Conservation (phyloP, 2,888 invertebrate genomes). For the Drosophila diplacantha region DNA sequence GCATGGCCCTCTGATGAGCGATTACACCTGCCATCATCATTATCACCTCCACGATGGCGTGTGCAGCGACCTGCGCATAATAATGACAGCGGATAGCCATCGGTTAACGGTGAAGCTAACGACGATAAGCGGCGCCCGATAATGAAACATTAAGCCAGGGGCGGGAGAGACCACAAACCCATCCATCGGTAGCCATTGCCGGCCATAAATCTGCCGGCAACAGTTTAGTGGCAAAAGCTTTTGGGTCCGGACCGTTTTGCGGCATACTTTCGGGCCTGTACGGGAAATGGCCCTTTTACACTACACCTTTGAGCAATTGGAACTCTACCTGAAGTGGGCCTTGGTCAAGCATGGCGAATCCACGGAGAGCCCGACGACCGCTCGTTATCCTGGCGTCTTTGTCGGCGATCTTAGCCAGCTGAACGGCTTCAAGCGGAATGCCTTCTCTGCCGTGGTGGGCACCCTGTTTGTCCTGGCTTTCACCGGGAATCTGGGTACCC, state of each 20-base stretch:
- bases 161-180: background rate
- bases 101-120: slow-evolving; percentile 24
- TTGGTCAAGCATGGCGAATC: background rate
- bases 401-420: slow-evolving; percentile 56
- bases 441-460: slow-evolving; percentile 51
- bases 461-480: slow-evolving; percentile 56
- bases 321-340: slow-evolving; percentile 27
- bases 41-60: slow-evolving; percentile 6
- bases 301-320: slow-evolving; percentile 34
- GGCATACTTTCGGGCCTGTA: slow-evolving; percentile 54
- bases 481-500: slow-evolving; percentile 64
- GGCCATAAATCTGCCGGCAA: slow-evolving; percentile 29
- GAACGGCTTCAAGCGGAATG: slow-evolving; percentile 33
- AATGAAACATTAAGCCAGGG: slow-evolving; percentile 33
- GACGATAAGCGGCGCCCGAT: slow-evolving; percentile 43
- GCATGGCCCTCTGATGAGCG: slow-evolving; percentile 7
- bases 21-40: slow-evolving; percentile 13
- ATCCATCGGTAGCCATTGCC: slow-evolving; percentile 2
- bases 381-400: slow-evolving; percentile 44
- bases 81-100: slow-evolving; percentile 47
- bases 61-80: slow-evolving; percentile 31
- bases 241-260: slow-evolving; percentile 20
- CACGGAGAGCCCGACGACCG: background rate
- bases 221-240: slow-evolving; percentile 35
- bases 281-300: slow-evolving; percentile 45